These are phyloP conservation scores for Sanderia malayensis DNA, from an alignment of 30 jellyfish, hydroid and myxozoan genomes.

Conservation along the genomic window DNA sequence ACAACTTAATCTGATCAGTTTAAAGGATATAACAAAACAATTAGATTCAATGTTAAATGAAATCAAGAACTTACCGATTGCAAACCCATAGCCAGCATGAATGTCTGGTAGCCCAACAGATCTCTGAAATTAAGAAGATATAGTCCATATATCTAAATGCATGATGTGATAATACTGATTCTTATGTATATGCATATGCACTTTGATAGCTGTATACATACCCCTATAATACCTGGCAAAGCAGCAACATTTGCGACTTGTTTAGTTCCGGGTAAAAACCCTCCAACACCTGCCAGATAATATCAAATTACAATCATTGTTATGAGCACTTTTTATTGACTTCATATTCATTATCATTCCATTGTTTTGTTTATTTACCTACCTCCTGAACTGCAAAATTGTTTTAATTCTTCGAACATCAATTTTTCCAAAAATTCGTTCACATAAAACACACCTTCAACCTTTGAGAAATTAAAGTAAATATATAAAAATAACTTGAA, in stretches of 20 bases:
- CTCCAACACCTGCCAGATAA: conserved; percentile 72
- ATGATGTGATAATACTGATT: too few species aligned
- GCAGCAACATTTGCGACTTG: conserved; percentile 98
- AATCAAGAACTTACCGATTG: conserved; percentile 72
- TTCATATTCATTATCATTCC: background rate
- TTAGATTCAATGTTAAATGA: too few species aligned
- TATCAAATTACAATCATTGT: background rate
- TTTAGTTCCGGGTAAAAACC: conserved; percentile 94
- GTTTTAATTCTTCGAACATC: conserved; percentile 86
- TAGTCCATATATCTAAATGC: too few species aligned
- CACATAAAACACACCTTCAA: conserved; percentile 88
- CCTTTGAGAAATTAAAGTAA: conserved; percentile 35
- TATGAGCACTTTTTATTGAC: background rate
- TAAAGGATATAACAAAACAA: too few species aligned
- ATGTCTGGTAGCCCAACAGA: conserved; percentile 97
- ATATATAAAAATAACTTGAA: background rate
- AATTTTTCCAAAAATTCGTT: conserved; percentile 68
- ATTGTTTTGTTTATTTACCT: background rate
- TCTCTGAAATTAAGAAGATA: conserved; percentile 49
- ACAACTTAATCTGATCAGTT: too few species aligned
- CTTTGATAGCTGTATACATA: too few species aligned
- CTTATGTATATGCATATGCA: too few species aligned
- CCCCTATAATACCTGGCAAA: conserved; percentile 97
- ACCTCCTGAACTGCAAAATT: conserved; percentile 80
- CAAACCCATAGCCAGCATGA: conserved; percentile 99